phyloP scores from a whole-genome alignment of 1,140 invertebrate species.

The Agraylea sexmaculata region DNA sequence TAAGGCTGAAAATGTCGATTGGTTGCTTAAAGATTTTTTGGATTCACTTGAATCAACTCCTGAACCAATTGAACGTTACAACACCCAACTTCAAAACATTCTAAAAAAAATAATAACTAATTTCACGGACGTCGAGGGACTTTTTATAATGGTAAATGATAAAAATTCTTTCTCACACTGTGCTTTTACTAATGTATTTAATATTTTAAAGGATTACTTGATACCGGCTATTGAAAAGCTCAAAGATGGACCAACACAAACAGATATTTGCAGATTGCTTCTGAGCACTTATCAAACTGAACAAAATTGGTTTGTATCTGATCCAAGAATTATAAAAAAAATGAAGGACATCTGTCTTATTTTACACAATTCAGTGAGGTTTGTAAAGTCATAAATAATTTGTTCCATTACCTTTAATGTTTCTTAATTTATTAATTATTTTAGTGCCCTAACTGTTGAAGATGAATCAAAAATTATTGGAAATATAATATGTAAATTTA shows the following conservation, averaged over 20 bases:
- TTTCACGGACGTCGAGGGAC: conserved; percentile 57
- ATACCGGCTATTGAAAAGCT: conserved; percentile 82
- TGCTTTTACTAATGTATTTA: conserved; percentile 2
- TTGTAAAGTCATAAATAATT: conserved; percentile 26
- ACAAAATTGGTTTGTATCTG: conserved; percentile 51
- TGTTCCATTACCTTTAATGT: not conserved
- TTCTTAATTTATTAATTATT: conserved; percentile 15
- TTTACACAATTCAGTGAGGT: conserved; percentile 90
- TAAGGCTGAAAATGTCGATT: conserved; percentile 72
- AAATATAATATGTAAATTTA: conserved; percentile 67
- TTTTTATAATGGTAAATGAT: conserved; percentile 61
- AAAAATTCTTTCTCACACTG: not conserved
- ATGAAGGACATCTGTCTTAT: conserved; percentile 77
- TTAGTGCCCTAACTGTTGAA: conserved; percentile 81
- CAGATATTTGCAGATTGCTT: conserved; percentile 75
- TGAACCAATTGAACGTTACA: conserved; percentile 63
- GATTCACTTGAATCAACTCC: conserved; percentile 57
- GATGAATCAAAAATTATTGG: conserved; percentile 84
- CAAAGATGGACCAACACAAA: conserved; percentile 68
- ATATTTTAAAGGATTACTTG: conserved; percentile 66
- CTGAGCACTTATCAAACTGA: conserved; percentile 50
- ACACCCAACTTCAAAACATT: conserved; percentile 64
- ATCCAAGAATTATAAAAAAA: conserved; percentile 77
- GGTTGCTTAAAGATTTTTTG: conserved; percentile 74
- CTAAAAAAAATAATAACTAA: conserved; percentile 63